Conservation (phyloP, 2,888 invertebrate species). For the Oscheius sp. region DNA sequence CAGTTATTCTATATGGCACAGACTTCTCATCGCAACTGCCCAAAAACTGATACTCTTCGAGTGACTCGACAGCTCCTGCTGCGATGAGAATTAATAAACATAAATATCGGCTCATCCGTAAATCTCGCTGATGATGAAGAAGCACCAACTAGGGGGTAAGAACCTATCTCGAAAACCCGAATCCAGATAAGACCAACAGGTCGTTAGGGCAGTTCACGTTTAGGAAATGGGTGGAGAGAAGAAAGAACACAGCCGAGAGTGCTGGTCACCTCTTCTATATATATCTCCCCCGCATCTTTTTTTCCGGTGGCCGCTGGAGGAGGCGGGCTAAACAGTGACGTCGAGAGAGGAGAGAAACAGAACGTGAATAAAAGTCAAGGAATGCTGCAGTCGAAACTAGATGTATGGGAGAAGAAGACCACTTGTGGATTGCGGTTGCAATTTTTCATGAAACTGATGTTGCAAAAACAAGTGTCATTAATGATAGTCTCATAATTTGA, state of each 20-base stretch:
- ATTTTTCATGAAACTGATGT: too few species aligned
- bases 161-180: conserved; percentile 6
- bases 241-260: conserved; percentile 2
- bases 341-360: not conserved
- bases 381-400: too few species aligned
- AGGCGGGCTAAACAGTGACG: conserved; percentile 1
- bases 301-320: conserved; percentile 2
- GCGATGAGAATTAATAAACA: too few species aligned
- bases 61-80: not conserved
- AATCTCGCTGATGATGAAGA: conserved; percentile 6
- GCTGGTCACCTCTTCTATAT: not conserved
- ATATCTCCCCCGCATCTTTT: not conserved
- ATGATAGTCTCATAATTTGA: too few species aligned
- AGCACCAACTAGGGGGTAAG: not conserved
- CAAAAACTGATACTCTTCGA: conserved; percentile 15
- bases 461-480: too few species aligned
- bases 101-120: too few species aligned
- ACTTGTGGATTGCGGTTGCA: too few species aligned
- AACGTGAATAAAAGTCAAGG: too few species aligned
- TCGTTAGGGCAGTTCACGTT: conserved; percentile 15
- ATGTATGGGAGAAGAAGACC: too few species aligned
- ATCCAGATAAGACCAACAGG: conserved; percentile 16
- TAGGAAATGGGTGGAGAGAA: too few species aligned
- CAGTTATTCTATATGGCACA: conserved; percentile 53
- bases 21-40: conserved; percentile 49